Percentiles rank a stretch among this genome's conserved stretches.
Conservation (phyloP, 37 sponge, comb jelly and placozoan species). For the Ianthella basta region DNA sequence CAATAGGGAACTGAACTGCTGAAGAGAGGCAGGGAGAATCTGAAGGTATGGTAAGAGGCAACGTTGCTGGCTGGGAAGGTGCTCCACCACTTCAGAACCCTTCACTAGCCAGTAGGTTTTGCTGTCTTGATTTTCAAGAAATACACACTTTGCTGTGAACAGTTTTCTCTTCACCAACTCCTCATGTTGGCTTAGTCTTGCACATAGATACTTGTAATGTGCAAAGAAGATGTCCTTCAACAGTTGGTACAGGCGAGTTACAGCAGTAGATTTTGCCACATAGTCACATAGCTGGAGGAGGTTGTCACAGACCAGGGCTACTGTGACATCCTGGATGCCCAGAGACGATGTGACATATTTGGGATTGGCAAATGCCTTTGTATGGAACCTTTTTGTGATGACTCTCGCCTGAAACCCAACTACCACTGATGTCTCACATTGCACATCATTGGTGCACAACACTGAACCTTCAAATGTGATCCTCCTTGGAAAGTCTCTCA, state of each 20-base stretch:
- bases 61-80: neutral
- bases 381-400: neutral
- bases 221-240: neutral
- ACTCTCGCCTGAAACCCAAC: neutral
- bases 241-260: neutral
- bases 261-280: too few species aligned
- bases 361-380: neutral
- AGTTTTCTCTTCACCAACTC: too few species aligned
- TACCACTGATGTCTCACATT: neutral
- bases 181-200: too few species aligned
- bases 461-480: too few species aligned
- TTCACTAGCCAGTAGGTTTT: neutral
- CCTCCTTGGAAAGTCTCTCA: too few species aligned
- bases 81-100: neutral
- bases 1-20: neutral
- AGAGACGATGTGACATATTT: neutral
- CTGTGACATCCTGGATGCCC: neutral
- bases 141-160: too few species aligned
- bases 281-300: neutral
- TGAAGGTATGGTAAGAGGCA: constrained; percentile 7
- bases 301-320: neutral
- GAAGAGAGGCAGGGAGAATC: neutral
- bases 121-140: too few species aligned
- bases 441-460: too few species aligned
- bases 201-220: constrained; percentile 19